Conservation (phyloP, 2,113 vertebrate species). For the Theristicus caerulescens region DNA sequence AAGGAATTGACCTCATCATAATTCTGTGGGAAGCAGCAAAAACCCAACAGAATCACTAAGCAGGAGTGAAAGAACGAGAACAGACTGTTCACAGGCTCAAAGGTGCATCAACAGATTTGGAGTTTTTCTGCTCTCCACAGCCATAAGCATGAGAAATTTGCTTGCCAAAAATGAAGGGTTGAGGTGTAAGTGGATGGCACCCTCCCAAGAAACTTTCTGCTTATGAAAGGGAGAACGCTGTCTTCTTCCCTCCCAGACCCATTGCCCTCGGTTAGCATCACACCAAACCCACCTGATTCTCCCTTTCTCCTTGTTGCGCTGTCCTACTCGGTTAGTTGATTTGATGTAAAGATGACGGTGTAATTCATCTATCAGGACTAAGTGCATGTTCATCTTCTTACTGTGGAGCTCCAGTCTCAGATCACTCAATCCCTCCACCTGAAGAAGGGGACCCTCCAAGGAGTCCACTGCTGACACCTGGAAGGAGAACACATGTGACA, state of each 20-base stretch:
- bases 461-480: constrained; percentile 95
- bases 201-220: not conserved
- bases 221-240: rapidly evolving
- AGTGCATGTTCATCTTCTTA: constrained; percentile 97
- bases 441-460: constrained; percentile 89
- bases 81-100: not conserved
- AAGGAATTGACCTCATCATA: not conserved
- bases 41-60: not conserved
- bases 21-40: not conserved
- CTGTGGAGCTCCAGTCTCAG: constrained; percentile 94
- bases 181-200: not conserved
- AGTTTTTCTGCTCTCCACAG: not conserved
- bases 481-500: not conserved
- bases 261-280: too few species aligned
- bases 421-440: constrained; percentile 95
- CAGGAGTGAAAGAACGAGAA: rapidly evolving
- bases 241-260: not conserved
- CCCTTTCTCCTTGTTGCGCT: constrained; percentile 82
- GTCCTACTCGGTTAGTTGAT: constrained; percentile 89
- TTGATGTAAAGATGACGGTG: constrained; percentile 97
- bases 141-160: not conserved
- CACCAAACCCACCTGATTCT: constrained; percentile 65
- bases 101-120: not conserved
- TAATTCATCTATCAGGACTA: constrained; percentile 94
- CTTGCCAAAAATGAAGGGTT: not conserved